phyloP scores from a whole-genome alignment of 2,113 vertebrate genomes.

The Bambusicola thoracicus region DNA sequence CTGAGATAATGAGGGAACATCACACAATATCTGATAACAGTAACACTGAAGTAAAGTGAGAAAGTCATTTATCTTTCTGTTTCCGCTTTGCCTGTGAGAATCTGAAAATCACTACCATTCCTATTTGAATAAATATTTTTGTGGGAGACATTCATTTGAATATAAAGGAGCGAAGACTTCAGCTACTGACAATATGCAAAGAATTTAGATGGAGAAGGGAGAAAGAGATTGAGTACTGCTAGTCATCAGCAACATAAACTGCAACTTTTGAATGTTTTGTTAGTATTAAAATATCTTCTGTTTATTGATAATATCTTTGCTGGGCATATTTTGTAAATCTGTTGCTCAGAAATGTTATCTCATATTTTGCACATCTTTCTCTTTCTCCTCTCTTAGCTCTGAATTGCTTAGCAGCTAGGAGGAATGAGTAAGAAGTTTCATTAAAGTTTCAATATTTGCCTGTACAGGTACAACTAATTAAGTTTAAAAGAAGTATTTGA shows the following conservation, averaged over 20 bases:
- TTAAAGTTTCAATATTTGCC: constrained; percentile 61
- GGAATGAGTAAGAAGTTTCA: constrained; percentile 41
- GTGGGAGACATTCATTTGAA: constrained; percentile 77
- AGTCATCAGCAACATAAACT: constrained; percentile 69
- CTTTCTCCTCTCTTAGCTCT: neutral
- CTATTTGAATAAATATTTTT: constrained; percentile 79
- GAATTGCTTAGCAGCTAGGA: constrained; percentile 37
- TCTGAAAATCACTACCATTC: constrained; percentile 77
- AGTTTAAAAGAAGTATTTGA: constrained; percentile 35
- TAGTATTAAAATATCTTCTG: constrained; percentile 58
- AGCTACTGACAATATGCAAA: constrained; percentile 6
- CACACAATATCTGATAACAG: constrained; percentile 73
- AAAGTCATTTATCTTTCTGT: constrained; percentile 77
- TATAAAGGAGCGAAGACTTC: constrained; percentile 56
- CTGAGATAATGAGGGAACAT: constrained; percentile 75
- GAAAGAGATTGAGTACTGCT: constrained; percentile 54
- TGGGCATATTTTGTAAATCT: constrained; percentile 37
- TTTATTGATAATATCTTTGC: constrained; percentile 59
- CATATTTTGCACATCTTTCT: neutral
- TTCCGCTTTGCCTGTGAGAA: constrained; percentile 70
- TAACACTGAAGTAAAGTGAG: constrained; percentile 71
- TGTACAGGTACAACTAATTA: constrained; percentile 64
- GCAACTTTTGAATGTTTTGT: constrained; percentile 55
- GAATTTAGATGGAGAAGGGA: constrained; percentile 61
- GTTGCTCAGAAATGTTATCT: constrained; percentile 26